Evolutionary conservation across 2,888 invertebrate genomes (phyloP).

Genomic region (Bunonema sp.): DNA sequence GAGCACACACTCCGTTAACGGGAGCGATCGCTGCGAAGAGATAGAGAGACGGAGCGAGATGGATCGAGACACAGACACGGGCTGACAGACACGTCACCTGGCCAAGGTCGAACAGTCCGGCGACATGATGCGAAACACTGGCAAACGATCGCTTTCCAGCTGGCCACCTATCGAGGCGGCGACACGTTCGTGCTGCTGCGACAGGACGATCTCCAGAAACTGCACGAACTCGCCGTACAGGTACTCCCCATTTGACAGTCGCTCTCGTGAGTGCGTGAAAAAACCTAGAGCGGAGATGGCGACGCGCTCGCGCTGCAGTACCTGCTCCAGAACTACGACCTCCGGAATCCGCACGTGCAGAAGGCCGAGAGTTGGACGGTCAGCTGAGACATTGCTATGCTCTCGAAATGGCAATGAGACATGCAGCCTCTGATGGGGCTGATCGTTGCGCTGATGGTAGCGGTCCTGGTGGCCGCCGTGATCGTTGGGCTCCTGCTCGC

Average conservation of each 20-base stretch:
- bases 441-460: conserved; percentile 28
- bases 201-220: conserved; percentile 31
- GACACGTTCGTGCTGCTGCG: conserved; percentile 28
- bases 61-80: background rate
- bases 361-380: conserved; percentile 26
- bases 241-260: too few relatives aligned
- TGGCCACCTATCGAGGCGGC: conserved; percentile 36
- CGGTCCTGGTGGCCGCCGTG: conserved; percentile 25
- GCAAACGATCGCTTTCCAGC: conserved; percentile 12
- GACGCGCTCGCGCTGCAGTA: conserved; percentile 27
- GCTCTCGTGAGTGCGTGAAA: too few relatives aligned
- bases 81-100: background rate
- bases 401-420: too few relatives aligned
- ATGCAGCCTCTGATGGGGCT: conserved; percentile 36
- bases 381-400: conserved; percentile 2
- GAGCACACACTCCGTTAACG: too few relatives aligned
- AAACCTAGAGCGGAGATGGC: conserved; percentile 10
- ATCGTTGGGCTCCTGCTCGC: conserved; percentile 25
- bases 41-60: background rate
- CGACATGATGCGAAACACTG: conserved; percentile 1
- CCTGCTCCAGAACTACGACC: conserved; percentile 28
- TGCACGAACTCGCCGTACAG: conserved; percentile 25
- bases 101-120: background rate
- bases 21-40: too few relatives aligned
- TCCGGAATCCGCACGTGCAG: conserved; percentile 20